A percentile compares a stretch with the other conserved stretches of the same genome.
Evolutionary conservation across 2,797 vertebrate species (phyloP).

Genomic region (Sebastes reedi): DNA sequence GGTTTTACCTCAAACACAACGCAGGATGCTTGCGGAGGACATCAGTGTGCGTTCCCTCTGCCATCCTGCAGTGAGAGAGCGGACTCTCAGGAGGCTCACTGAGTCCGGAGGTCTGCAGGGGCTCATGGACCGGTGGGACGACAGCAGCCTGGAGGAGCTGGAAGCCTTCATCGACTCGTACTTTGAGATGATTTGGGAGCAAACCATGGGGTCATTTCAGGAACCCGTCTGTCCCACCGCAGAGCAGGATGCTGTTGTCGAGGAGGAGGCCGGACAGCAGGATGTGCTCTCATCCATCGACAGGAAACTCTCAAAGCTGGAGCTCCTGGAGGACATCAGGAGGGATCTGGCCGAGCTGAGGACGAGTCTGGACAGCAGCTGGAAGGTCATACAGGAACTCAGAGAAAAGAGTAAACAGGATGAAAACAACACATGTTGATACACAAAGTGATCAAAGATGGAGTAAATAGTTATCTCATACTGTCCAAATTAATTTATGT

Average conservation of each 20-base stretch:
- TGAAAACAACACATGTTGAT: not conserved
- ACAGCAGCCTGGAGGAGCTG: conserved; percentile 76
- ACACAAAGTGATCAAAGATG: not conserved
- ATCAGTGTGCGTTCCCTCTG: conserved; percentile 23
- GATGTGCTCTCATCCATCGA: conserved; percentile 66
- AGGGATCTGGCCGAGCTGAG: conserved; percentile 68
- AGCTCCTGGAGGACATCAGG: conserved; percentile 73
- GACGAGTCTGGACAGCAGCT: conserved; percentile 53
- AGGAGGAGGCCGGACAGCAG: conserved; percentile 7
- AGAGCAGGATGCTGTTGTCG: not conserved
- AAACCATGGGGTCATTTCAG: conserved; percentile 47
- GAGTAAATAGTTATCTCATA: not conserved
- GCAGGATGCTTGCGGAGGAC: not conserved
- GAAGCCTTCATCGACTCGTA: conserved; percentile 79
- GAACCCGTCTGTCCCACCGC: not conserved
- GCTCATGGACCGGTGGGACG: conserved; percentile 68
- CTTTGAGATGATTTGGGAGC: conserved; percentile 74
- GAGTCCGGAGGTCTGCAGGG: conserved; percentile 58
- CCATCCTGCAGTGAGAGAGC: conserved; percentile 37
- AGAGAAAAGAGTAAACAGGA: conserved; percentile 16
- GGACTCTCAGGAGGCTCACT: conserved; percentile 38
- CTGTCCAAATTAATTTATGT: not conserved
- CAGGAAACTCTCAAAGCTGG: conserved; percentile 76
- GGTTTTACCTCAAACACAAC: conserved; percentile 23
- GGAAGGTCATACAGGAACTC: conserved; percentile 55